Evolutionary conservation across 2,888 invertebrate genomes (phyloP).

Genomic region (Stratiomys singularior): DNA sequence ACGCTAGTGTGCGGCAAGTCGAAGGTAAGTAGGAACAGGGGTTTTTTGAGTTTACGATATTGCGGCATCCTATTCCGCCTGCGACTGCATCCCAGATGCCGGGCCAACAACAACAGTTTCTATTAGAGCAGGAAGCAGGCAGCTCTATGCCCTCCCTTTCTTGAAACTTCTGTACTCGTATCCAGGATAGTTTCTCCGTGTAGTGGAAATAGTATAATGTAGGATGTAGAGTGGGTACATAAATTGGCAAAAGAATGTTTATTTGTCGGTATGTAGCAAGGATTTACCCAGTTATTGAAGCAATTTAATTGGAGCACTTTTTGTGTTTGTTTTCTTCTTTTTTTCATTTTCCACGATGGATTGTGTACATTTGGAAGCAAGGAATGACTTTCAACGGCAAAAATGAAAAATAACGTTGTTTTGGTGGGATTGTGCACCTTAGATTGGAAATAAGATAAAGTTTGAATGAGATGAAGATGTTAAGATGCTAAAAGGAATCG

Average conservation of each 20-base stretch:
- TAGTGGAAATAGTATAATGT: neutral
- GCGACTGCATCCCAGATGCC: neutral
- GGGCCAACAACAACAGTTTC: neutral
- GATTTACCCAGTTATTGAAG: slow-evolving; percentile 25
- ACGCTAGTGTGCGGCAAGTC: slow-evolving; percentile 14
- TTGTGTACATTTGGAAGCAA: no score
- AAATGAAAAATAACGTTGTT: no score
- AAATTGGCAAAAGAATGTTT: neutral
- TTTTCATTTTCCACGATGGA: neutral
- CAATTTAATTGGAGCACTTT: slow-evolving; percentile 31
- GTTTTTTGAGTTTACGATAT: slow-evolving; percentile 12
- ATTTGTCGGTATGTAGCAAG: neutral
- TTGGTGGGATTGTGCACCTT: no score
- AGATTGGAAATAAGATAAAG: no score
- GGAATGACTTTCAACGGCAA: neutral
- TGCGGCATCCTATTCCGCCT: slow-evolving; percentile 29
- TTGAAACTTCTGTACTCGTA: neutral
- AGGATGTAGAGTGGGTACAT: neutral
- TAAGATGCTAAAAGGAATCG: no score
- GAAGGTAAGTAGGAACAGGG: slow-evolving; percentile 27
- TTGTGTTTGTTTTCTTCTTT: neutral
- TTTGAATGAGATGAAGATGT: no score
- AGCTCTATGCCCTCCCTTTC: neutral
- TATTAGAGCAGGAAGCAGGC: neutral
- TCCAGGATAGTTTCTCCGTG: slow-evolving; percentile 1